A percentile compares a stretch with the other conserved stretches of the same genome.
These are phyloP conservation scores for Oncorhynchus nerka DNA, from an alignment of 2,113 vertebrate genomes.

Conservation along the genomic window DNA sequence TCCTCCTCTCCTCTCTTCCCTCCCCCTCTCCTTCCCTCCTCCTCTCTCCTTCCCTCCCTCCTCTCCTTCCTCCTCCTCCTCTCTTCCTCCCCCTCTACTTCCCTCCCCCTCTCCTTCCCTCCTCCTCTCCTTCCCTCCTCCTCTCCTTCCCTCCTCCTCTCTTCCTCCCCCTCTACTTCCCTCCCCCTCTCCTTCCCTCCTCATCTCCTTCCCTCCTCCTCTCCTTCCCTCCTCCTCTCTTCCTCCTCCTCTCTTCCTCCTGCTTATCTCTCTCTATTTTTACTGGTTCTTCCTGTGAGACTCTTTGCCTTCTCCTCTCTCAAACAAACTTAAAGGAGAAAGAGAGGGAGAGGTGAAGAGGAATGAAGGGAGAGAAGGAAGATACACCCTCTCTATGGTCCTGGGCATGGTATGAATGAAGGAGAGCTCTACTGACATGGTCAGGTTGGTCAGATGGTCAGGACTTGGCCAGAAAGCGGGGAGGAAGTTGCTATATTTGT, in stretches of 20 bases:
- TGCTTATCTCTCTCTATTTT: neutral
- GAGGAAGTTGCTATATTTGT: slow-evolving; percentile 41
- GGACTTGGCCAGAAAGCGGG: too few species aligned
- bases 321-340: neutral
- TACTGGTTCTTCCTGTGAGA: neutral
- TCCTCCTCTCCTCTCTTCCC: too few species aligned
- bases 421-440: too few species aligned
- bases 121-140: too few species aligned
- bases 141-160: too few species aligned
- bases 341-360: slow-evolving; percentile 24
- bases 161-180: too few species aligned
- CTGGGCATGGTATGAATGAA: neutral
- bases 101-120: rapidly evolving
- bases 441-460: too few species aligned
- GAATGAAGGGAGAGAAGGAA: slow-evolving; percentile 10
- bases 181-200: neutral
- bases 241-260: neutral
- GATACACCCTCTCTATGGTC: neutral
- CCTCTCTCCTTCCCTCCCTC: slow-evolving; percentile 25
- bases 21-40: too few species aligned
- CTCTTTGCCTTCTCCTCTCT: neutral
- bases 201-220: slow-evolving; percentile 2
- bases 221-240: neutral
- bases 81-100: rapidly evolving
- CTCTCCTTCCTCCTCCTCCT: slow-evolving; percentile 3